Evolutionary conservation across 2,888 invertebrate species (phyloP).

Genomic region (Tachina fera): DNA sequence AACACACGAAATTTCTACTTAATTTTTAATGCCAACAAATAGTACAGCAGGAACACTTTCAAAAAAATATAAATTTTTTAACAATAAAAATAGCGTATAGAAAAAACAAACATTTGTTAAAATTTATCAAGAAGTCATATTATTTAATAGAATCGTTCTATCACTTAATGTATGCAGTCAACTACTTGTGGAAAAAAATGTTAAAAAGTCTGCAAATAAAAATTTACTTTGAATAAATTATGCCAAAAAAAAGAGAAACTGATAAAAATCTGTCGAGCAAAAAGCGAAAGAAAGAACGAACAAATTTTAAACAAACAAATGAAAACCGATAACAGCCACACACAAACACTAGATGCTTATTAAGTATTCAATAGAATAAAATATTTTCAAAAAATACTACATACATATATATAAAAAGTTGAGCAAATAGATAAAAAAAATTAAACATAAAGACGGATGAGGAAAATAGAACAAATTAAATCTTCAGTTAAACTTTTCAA

Average conservation of each 20-base stretch:
- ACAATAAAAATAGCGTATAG: conserved; percentile 21
- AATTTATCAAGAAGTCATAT: conserved; percentile 64
- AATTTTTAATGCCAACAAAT: conserved; percentile 32
- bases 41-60: conserved; percentile 6
- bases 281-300: conserved; percentile 38
- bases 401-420: background rate
- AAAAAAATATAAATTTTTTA: conserved; percentile 18
- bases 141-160: conserved; percentile 61
- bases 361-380: conserved; percentile 64
- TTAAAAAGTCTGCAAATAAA: conserved; percentile 69
- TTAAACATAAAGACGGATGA: conserved; percentile 21
- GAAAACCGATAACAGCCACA: conserved; percentile 61
- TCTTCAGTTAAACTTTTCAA: conserved; percentile 39
- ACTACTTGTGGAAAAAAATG: conserved; percentile 61
- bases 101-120: conserved; percentile 41
- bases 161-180: conserved; percentile 54
- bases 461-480: conserved; percentile 18
- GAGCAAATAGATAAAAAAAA: background rate
- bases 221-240: conserved; percentile 71
- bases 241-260: conserved; percentile 1
- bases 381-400: conserved; percentile 13
- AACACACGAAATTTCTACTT: conserved; percentile 13
- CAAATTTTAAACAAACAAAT: conserved; percentile 68
- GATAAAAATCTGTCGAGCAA: conserved; percentile 7
- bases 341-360: conserved; percentile 60